Base-by-base conservation (phyloP, 92 coral and sea anemone species). In the Epizoanthus fatuus region DNA sequence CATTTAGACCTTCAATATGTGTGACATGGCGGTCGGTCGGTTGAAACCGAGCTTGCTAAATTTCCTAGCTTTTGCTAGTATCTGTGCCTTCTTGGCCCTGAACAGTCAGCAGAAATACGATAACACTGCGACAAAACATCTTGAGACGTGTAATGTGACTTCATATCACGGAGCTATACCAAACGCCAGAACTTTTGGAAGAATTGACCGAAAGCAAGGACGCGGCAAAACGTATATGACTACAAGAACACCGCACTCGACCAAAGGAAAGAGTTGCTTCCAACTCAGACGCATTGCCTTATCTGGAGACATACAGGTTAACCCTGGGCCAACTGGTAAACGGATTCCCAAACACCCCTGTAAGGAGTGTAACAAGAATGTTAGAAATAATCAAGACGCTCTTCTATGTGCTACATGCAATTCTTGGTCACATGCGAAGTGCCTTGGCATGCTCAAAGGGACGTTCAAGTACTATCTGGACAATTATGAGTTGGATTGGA, bases 261-360 rank as follows among this genome's bases (percentile, higher is more conserved):
- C 88, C 6, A 84, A 84, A 47, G 85, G 35, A 44, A 86, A 69
- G 49, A 86, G 84, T 15, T 47, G 55, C 44, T 59, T 32, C 37
- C 84, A 86, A 84, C 89, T 51, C 1, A 65, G 59, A 37, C 67
- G 69, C 7, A 81, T 71, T 3, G 38, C 69, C 40, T 22, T 87
- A 7, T 72, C 76, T 5, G 81, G 81, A 32, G 86, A 81, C 72
- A 42, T 87, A 9, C 67, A 81, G 22, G 44, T 15, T 81, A 87
- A 62, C 37, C 89, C 88, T 40, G 93, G 93, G 14, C 93, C 90
- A 9, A 22, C 80, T 15, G 53, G 58, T 7, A 86, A 38, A 42
- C 69, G 63, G 76, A 54, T 63, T 49, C 84, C 80, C 49, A 90
- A 90, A 38, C 37, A 74, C 8, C 81, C 85, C 17, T 86, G 90